Evolutionary conservation across 2,797 vertebrate species (phyloP).

Genomic region (Hephaestus fuliginosus): DNA sequence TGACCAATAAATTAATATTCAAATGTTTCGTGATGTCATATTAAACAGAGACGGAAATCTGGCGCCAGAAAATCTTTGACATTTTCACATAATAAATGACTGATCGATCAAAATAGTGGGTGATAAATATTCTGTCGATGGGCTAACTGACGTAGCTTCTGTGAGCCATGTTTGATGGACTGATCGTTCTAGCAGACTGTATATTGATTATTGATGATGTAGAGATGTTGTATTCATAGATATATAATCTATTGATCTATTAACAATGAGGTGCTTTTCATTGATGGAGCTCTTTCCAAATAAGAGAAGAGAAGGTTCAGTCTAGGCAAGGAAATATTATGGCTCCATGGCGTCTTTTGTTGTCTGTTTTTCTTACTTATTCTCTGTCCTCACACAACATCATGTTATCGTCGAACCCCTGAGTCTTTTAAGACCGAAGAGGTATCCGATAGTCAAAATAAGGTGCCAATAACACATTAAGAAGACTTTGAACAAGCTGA

Average conservation of each 20-base stretch:
- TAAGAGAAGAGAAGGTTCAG: too few relatives aligned
- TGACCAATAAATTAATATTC: neutral
- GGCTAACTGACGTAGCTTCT: neutral
- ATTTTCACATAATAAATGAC: neutral
- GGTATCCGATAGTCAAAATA: conserved; percentile 44
- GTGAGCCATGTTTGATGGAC: neutral
- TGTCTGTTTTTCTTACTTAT: neutral
- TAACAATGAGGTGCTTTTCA: too few relatives aligned
- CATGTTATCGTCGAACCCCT: neutral
- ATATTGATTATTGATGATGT: too few relatives aligned
- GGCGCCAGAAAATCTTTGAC: neutral
- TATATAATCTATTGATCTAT: too few relatives aligned
- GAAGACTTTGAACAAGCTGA: conserved; percentile 31
- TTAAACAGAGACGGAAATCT: neutral
- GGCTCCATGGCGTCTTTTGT: neutral
- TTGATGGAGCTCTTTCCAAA: too few relatives aligned
- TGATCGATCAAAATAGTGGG: neutral
- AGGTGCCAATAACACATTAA: neutral
- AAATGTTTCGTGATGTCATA: neutral
- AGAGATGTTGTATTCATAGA: too few relatives aligned
- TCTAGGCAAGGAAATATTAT: too few relatives aligned
- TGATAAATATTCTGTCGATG: neutral
- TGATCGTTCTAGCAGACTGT: neutral
- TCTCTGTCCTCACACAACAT: neutral
- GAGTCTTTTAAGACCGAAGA: conserved; percentile 9